phyloP scores from a whole-genome alignment of 2,888 invertebrate species.

The Dryobota labecula region DNA sequence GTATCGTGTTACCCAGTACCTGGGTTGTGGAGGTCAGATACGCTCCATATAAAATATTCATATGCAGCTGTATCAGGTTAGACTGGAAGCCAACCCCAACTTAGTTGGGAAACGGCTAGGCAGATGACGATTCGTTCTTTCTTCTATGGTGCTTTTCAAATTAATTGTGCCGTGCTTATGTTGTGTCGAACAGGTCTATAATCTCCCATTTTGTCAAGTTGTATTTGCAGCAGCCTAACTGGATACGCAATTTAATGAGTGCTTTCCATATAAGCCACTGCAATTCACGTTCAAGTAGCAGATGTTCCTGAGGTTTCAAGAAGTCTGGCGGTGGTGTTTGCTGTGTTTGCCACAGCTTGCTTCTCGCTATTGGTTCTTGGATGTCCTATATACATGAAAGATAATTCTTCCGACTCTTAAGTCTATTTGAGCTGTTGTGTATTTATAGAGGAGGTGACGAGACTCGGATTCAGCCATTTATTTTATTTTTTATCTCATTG shows the following conservation, averaged over 20 bases:
- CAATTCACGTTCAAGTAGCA: not conserved
- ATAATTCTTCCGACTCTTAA: not conserved
- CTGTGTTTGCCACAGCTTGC: not conserved
- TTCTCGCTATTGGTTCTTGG: not conserved
- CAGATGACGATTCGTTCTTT: too few relatives aligned
- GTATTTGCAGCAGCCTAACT: not conserved
- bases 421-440: not conserved
- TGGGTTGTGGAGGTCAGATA: too few relatives aligned
- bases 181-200: not conserved
- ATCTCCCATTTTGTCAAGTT: not conserved
- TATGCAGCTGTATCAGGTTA: too few relatives aligned
- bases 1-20: too few relatives aligned
- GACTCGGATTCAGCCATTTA: not conserved
- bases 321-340: not conserved
- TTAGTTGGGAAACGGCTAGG: too few relatives aligned
- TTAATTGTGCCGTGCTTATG: not conserved
- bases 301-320: not conserved
- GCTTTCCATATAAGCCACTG: not conserved
- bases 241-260: not conserved
- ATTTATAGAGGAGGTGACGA: not conserved
- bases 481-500: too few relatives aligned
- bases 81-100: too few relatives aligned
- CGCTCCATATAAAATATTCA: too few relatives aligned
- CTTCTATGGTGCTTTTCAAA: not conserved
- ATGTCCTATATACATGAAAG: not conserved